Evolutionary conservation across 2,797 vertebrate genomes (phyloP), one percentile per base, ranked within the genome.

Genomic region (Poecilia wingei): DNA sequence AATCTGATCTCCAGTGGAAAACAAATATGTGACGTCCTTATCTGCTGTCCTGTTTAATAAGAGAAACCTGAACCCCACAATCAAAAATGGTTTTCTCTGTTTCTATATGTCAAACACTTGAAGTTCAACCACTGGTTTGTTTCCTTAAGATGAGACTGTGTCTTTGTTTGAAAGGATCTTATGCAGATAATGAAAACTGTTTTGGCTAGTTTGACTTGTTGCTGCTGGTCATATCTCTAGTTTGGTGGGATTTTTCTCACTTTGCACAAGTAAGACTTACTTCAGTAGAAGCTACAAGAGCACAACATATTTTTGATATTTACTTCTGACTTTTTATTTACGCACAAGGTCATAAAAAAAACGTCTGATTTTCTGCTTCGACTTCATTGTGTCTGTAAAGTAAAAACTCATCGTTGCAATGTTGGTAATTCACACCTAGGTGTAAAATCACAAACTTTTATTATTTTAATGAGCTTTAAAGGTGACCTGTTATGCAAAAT

Each of bases 181-280:
- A 51, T 61, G 80, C 49, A 51, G 76, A 81, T 79, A 80, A 80
- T 33, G 43, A 84, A 80, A 87, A 69, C 36, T 53, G 71, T 72
- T 82, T 87, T 72, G 51, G 69, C 84, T 86, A 36, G 36, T 36
- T 88, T 80, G 71, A 81, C 46, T 87, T 79, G 72, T 81, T 86
- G 82, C 75, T 59, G 59, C 49, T 79, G 43, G 75, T 84, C 75
- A 81, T 71, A 81, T 85, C 83, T 81, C 45, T 47, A 81, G 84
- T 71, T 82, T 49, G 28, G 5, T 59, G n/a, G 10, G 57, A 59
- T 72, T 81, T 86, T 83, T 87, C 51, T 46, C 51, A 70, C 68
- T 49, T 64, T 78, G 74, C 49, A 84, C 79, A 80, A 82, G 74
- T 79, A 76, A 84, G 53, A 79, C 47, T 31, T 74, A 46, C 57